Evolutionary conservation across 2,797 vertebrate genomes (phyloP).

Genomic region (Typhlichthys subterraneus): DNA sequence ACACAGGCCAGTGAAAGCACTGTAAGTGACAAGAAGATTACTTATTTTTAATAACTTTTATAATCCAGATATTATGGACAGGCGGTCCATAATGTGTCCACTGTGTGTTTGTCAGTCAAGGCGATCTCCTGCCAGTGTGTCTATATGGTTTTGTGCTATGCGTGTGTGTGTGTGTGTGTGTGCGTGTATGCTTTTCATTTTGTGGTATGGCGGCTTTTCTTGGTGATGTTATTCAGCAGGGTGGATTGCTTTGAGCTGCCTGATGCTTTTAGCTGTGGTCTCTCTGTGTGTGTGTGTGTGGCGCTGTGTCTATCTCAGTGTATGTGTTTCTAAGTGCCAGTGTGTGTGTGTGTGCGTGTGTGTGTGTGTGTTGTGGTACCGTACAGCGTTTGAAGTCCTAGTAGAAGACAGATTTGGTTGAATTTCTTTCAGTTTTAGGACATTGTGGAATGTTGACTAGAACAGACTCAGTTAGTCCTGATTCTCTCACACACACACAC

Average conservation of each 20-base stretch:
- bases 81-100: no score
- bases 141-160: background rate
- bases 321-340: conserved; percentile 30
- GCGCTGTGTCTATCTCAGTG: conserved; percentile 3
- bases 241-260: conserved; percentile 67
- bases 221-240: conserved; percentile 68
- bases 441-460: conserved; percentile 49
- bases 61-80: conserved; percentile 9
- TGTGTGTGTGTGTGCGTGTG: conserved; percentile 8
- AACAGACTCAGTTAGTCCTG: conserved; percentile 44
- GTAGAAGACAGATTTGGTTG: conserved; percentile 43
- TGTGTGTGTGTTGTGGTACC: conserved; percentile 34
- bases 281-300: conserved; percentile 15
- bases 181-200: conserved; percentile 70
- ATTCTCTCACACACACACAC: conserved; percentile 7
- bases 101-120: background rate
- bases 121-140: conserved; percentile 6
- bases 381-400: conserved; percentile 53
- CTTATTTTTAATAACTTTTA: background rate
- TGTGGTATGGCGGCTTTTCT: conserved; percentile 65
- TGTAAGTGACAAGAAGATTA: conserved; percentile 3
- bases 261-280: conserved; percentile 71
- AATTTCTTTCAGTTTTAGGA: conserved; percentile 28
- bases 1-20: conserved; percentile 18
- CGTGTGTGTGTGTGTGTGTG: conserved; percentile 46